Conservation (phyloP, 2,888 invertebrate species). For the Trissonchulus sp. region DNA sequence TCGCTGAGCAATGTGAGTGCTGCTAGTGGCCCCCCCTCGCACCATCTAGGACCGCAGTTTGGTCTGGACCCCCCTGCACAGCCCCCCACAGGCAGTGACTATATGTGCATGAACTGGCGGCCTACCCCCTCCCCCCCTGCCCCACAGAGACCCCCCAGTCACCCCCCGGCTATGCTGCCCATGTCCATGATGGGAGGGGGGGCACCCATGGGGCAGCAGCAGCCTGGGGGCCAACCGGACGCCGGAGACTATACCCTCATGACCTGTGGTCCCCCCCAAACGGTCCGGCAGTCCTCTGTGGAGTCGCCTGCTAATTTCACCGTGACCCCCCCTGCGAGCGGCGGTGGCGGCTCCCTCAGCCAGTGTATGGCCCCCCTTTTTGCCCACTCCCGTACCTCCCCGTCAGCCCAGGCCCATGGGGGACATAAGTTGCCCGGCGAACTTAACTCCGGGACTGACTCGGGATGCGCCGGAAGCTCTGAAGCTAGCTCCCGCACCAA, state of each 20-base stretch:
- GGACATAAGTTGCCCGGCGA: too few relatives aligned
- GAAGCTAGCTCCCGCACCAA: background rate
- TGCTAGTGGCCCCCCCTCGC: background rate
- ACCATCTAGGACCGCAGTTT: too few relatives aligned
- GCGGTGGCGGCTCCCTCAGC: background rate
- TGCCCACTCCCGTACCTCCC: background rate
- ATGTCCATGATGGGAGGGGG: background rate
- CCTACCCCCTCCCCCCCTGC: background rate
- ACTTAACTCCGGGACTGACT: background rate
- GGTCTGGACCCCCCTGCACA: too few relatives aligned
- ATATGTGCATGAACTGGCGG: background rate
- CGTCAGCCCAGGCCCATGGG: background rate
- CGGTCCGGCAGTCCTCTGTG: background rate
- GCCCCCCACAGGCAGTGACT: background rate
- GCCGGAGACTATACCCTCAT: background rate
- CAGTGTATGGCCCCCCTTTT: background rate
- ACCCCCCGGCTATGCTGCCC: background rate
- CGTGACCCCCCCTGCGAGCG: background rate
- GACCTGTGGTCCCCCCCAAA: too few relatives aligned
- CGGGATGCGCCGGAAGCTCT: background rate
- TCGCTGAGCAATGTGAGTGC: background rate
- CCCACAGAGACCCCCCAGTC: background rate
- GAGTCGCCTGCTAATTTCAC: background rate
- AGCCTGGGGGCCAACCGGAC: background rate
- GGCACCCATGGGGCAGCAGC: background rate